Base-by-base conservation (phyloP, 2,888 invertebrate species). In the Caenorhabditis panamensis region DNA sequence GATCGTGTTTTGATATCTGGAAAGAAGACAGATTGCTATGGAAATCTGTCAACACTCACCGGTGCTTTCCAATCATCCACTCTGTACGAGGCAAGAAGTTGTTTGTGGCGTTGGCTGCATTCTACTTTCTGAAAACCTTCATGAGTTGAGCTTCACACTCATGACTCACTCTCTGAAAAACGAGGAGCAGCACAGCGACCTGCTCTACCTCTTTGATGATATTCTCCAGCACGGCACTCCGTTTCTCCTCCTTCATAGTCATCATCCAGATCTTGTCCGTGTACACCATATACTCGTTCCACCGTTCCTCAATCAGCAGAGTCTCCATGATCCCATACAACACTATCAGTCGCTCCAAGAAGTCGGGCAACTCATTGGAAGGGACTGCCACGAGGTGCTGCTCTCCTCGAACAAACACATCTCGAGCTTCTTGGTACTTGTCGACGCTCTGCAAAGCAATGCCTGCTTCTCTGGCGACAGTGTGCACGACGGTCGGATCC, bases 221-320 rank as follows among this genome's bases (percentile, higher is more conserved):
- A 31, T 75, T 75, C 16, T 66, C 75, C 1, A 54, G 36, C 20
- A 75, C n/a, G 2, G 59, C 41, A 53, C 31, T 58, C 31, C 53
- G 66, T 47, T 54, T 75, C 13, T 54, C 61, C 51, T 73, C 72
- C 44, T 75, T 75, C 66, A 75, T 66, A 13, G 61, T 56, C 75
- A 75, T 75, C 75, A 75, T 75, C 75, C 75, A 75, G 13, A 75
- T 54, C 61, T 75, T 75, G 36, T 75, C 75, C n/a, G 75, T 66
- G 31, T 75, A 75, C 20, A 75, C 59, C 75, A 75, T 66, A 26
- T 66, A 75, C 18, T 75, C 75, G 24, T 75, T 75, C 64, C 63
- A 75, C 36, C 75, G 51, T 18, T 75, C 75, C 28, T 75, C 75
- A 3, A 64, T 61, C 24, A 75, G 41, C 26, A 75, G 26, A 6